Base-by-base conservation (phyloP, 2,888 invertebrate genomes). In the Pseudanteris insignis region DNA sequence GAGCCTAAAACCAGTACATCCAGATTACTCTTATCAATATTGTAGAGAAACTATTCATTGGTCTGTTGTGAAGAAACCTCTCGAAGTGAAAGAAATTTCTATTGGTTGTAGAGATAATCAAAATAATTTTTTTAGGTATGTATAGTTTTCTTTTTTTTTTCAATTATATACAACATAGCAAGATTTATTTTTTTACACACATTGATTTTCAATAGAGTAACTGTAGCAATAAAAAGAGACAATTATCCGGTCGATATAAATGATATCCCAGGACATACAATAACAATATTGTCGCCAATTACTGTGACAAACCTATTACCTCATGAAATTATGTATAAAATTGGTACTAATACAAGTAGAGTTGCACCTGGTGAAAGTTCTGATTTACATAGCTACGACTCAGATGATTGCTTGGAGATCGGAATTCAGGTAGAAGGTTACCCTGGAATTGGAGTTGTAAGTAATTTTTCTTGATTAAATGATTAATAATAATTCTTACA, bases 271-370 rank as follows among this genome's bases (percentile, higher is more conserved):
- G 96, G 92, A 0, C 97, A 98, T 80, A 88, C 89, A 9, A 88
- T 98, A 59, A 87, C 88, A 1, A 82, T 99, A 33, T 82, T 92
- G 67, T 91, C 96, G 14, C 93, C 94, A 0, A 83, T 98, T 10
- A 85, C 90, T 9, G 77, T 97, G 2, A 88, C 89, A 64, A 98
- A 97, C 84, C 84, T 97, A 58, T 84, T 98, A 41, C 97, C 97
- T 0, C 85, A 89, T 66, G 92, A 92, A 80, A 76, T 93, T 55
- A 82, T 86, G 46, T 91, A 86, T 72, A 85, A 85, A 71, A 81
- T 84, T 26, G 81, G 81, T 8, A 80, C 77, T 1, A 83, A 75
- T 68, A 78, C 72, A 14, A 84, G 83, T 0, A 76, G 84, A 65
- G 81, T 84, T 7, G 72, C 75, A 53, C 80, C 84, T 0, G 82